These are phyloP conservation scores for Pachypanchax playfairii DNA, from an alignment of 2,113 vertebrate genomes.

Conservation along the genomic window DNA sequence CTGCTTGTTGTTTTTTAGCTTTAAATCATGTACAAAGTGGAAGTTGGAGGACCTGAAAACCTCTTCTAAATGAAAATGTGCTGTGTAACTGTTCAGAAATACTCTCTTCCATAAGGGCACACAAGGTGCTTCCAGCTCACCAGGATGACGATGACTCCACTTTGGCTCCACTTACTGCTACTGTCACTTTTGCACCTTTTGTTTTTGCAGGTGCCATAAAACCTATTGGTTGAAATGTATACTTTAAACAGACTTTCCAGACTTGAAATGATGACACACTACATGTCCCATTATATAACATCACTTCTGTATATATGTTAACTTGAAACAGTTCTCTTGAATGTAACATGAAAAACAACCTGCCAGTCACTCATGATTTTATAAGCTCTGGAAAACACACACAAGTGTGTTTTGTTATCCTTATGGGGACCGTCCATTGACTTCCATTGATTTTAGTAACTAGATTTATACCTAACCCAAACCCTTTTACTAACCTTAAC, in stretches of 20 bases:
- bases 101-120: background rate
- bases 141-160: background rate
- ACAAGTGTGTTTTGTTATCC: no score
- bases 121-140: background rate
- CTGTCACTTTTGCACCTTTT: background rate
- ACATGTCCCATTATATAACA: constrained; percentile 21
- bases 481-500: no score
- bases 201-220: background rate
- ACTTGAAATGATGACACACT: background rate
- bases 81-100: background rate
- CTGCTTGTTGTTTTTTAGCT: background rate
- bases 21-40: background rate
- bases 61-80: background rate
- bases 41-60: background rate
- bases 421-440: no score
- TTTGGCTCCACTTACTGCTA: background rate
- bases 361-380: constrained; percentile 33
- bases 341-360: constrained; percentile 40
- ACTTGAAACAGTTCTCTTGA: constrained; percentile 36
- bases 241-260: constrained; percentile 6
- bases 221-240: background rate
- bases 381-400: constrained; percentile 24
- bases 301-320: background rate
- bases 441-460: no score
- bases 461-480: no score